These are phyloP conservation scores for Drosophila erecta DNA, from an alignment of 1,140 invertebrate genomes.

Conservation along the genomic window DNA sequence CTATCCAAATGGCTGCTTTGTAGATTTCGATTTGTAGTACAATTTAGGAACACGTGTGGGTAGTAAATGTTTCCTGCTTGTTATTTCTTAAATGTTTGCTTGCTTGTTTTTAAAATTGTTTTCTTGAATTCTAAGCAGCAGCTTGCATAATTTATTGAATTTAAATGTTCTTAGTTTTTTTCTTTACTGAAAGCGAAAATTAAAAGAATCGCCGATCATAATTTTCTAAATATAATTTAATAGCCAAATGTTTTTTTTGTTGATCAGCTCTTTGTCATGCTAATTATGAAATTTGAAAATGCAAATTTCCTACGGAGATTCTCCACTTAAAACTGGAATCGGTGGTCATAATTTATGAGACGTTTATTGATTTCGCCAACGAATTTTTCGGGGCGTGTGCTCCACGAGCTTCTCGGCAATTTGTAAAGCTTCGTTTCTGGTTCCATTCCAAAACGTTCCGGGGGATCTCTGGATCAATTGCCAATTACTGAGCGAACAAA, in stretches of 20 bases:
- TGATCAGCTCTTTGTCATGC: constrained; percentile 56
- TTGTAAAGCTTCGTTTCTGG: constrained; percentile 57
- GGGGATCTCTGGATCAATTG: constrained; percentile 54
- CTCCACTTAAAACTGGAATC: constrained; percentile 42
- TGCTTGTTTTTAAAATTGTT: not conserved
- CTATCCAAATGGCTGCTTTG: too few relatives aligned
- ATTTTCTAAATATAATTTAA: constrained; percentile 35
- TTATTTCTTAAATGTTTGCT: not conserved
- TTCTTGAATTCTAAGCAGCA: constrained; percentile 9
- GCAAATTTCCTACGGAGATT: constrained; percentile 47
- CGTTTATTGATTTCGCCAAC: constrained; percentile 48
- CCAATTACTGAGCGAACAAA: constrained; percentile 75
- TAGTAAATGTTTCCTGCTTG: not conserved
- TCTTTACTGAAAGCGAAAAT: constrained; percentile 58
- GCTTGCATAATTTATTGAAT: constrained; percentile 28
- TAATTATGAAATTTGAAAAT: constrained; percentile 64
- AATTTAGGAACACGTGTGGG: not conserved
- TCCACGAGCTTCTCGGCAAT: constrained; percentile 44
- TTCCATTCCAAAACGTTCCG: constrained; percentile 11
- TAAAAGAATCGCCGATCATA: constrained; percentile 29
- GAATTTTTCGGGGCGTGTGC: constrained; percentile 40
- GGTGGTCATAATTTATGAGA: constrained; percentile 37
- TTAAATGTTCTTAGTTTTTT: constrained; percentile 4
- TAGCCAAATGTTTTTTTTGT: constrained; percentile 19
- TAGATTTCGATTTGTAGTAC: not conserved